Percentiles rank a stretch among this genome's conserved stretches.
phyloP scores from a whole-genome alignment of 2,888 invertebrate genomes.

The Leucophenga maculata region DNA sequence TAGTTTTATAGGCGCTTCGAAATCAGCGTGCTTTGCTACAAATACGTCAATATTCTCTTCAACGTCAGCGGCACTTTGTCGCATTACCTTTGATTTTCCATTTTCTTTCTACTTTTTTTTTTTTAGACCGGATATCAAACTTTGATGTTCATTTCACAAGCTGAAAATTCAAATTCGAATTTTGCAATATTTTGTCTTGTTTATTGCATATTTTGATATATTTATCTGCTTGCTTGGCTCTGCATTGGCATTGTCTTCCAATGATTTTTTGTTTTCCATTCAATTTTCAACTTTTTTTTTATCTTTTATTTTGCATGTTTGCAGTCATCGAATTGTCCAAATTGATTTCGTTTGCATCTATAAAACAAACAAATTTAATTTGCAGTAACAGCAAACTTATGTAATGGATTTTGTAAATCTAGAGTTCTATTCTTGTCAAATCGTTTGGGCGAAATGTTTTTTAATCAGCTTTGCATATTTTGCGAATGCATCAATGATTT shows the following conservation, averaged over 20 bases:
- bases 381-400: not conserved
- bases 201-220: constrained; percentile 4
- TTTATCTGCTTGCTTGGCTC: not conserved
- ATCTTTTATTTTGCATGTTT: not conserved
- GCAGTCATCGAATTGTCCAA: not conserved
- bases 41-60: no score
- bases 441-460: not conserved
- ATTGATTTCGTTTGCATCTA: no score
- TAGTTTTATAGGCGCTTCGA: not conserved
- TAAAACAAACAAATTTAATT: not conserved
- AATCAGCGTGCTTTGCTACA: not conserved
- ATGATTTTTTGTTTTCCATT: not conserved
- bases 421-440: no score
- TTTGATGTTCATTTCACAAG: constrained; percentile 16
- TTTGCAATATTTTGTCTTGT: constrained; percentile 3
- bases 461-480: not conserved
- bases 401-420: not conserved
- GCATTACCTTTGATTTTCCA: constrained; percentile 21
- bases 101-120: not conserved
- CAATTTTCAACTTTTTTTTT: not conserved
- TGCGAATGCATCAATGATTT: no score
- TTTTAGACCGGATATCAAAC: constrained; percentile 16
- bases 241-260: not conserved
- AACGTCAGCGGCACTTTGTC: no score
- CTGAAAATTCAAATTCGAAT: constrained; percentile 16